Evolutionary conservation across 2,888 invertebrate genomes (phyloP).

Genomic region (Tyria jacobaeae): DNA sequence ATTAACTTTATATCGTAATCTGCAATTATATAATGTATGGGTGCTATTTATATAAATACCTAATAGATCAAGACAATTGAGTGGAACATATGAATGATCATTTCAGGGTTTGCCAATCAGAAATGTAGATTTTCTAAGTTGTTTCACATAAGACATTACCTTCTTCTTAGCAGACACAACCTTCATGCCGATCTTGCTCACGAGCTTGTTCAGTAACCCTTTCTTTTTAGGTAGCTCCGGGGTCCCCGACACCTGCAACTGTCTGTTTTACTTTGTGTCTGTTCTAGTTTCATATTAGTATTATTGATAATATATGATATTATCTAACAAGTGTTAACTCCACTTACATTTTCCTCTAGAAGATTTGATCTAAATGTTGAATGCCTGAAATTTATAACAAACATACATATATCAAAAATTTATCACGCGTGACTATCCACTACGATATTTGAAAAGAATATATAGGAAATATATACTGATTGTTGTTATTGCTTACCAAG

Average conservation of each 20-base stretch:
- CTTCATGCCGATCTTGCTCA: constrained; percentile 36
- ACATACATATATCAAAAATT: no score
- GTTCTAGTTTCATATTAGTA: not conserved
- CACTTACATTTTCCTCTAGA: constrained; percentile 3
- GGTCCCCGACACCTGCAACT: not conserved
- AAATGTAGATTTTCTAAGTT: not conserved
- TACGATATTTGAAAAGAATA: no score
- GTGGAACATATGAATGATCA: no score
- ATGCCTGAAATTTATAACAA: constrained; percentile 4
- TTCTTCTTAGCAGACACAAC: constrained; percentile 23
- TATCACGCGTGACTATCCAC: no score
- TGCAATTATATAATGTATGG: no score
- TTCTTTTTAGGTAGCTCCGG: constrained; percentile 4
- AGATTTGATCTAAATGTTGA: not conserved
- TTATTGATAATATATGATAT: not conserved
- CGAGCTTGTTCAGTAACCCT: constrained; percentile 32
- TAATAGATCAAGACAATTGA: no score
- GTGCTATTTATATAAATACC: no score
- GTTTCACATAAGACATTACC: constrained; percentile 30
- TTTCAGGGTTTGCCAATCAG: not conserved
- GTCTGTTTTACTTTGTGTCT: no score
- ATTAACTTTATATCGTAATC: no score
- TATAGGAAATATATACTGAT: no score
- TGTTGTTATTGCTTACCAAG: constrained; percentile 6
- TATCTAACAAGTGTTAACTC: not conserved